Evolutionary conservation across 2,888 invertebrate species (phyloP), one percentile per base, ranked within the genome.

Genomic region (Gerris lacustris): DNA sequence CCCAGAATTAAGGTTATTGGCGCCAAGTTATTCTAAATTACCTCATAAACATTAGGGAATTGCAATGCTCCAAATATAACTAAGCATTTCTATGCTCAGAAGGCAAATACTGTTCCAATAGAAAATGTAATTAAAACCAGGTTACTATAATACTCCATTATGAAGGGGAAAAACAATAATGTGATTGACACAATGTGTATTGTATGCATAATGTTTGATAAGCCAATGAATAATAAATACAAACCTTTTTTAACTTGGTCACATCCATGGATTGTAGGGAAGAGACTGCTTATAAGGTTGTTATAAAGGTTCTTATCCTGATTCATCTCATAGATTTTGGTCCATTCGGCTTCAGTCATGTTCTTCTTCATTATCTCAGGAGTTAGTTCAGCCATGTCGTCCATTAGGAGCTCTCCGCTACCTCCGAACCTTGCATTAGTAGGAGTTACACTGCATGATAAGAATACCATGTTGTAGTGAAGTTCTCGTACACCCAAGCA

Each of bases 321-420:
- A n/a, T 93, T 94, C 97, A 98, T 98, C 78, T 94, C 92, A 78
- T 94, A 96, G 71, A 98, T 89, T 82, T 92, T 94, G 77, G 93
- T 90, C 94, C 96, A 96, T 78, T 97, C 96, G 43, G 88, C 87
- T 71, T 92, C 91, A 0, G 92, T 90, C 95, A 97, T 96, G 80
- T 94, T 94, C 76, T 92, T 91, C 78, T 92, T 90, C 87, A 96
- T 92, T 76, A 90, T 88, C 78, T 96, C 95, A 0, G 92, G 91
- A 0, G 95, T 93, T 69, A 96, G 86, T 77, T 96, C 94, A 71
- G 94, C 95, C 74, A 92, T 86, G 31, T 31, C 31, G 9, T 55
- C 55, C 15, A 55, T 11, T 0, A 88, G 86, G 77, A 92, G 81
- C 0, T 92, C 91, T n/a, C 95, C 95, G 80, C 88, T 87, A 0